Base-by-base conservation (phyloP, 2,797 vertebrate species). In the Crax fasciolata region DNA sequence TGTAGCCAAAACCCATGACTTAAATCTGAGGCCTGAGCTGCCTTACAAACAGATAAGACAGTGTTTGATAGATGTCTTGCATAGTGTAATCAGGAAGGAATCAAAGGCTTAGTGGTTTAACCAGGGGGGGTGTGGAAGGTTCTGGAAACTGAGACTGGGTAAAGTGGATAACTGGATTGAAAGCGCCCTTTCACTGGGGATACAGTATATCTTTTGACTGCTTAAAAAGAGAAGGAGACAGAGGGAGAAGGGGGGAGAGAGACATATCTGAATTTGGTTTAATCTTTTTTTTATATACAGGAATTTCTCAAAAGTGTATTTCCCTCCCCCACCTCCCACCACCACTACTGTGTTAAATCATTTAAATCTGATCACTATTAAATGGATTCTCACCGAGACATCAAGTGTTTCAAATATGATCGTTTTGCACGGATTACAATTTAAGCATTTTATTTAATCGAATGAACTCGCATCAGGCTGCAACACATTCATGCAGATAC, bases 41-140 rank as follows among this genome's bases (percentile, higher is more conserved):
- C 98, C 98, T 98, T 95, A 97, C 97, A 98, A 98, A 98, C 98
- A 98, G 98, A 98, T 98, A 98, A 98, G 98, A 97, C 97, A 97
- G 97, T 97, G 97, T 97, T 97, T 98, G 98, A 98, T 97, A 97
- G 97, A 98, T 97, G 97, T 97, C 97, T 97, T 97, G 98, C 97
- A 97, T 97, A 97, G 97, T 97, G 94, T 96, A 97, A 97, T 98
- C 97, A 97, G 97, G 96, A 97, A 97, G 97, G 97, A 98, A 98
- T 97, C 97, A 98, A 97, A 98, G 97, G 94, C 96, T 97, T 95
- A 95, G 94, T 95, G 94, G 97, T 97, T 96, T 97, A 97, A 95
- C 97, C 96, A 96, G 76, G 95, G 96, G 94, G 95, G 59, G 86
- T 86, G 94, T 96, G 84, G 97, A 98, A 98, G 96, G 95, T 98